These are phyloP conservation scores for Phthorimaea operculella DNA, from an alignment of 1,140 invertebrate species.

Conservation along the genomic window DNA sequence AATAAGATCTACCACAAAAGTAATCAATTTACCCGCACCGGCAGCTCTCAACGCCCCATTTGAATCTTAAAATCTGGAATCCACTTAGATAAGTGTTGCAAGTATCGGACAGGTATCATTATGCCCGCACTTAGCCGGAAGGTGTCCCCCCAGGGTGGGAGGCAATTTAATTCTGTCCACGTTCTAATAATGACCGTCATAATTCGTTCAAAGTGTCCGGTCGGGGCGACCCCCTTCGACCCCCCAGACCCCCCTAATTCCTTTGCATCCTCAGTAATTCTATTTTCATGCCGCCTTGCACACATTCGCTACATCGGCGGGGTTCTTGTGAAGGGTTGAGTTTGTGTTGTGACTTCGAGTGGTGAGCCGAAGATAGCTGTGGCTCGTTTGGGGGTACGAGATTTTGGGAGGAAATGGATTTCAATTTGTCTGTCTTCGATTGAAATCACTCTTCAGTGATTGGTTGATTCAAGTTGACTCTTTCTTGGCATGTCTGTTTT, in stretches of 20 bases:
- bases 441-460: too few relatives aligned
- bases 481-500: too few relatives aligned
- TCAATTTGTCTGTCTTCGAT: too few relatives aligned
- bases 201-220: slow-evolving; percentile 71
- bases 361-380: too few relatives aligned
- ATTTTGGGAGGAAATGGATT: too few relatives aligned
- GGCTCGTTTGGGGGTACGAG: too few relatives aligned
- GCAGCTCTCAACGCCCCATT: too few relatives aligned
- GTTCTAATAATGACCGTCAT: slow-evolving; percentile 71
- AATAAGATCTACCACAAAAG: too few relatives aligned
- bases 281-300: slow-evolving; percentile 62
- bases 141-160: slow-evolving; percentile 30
- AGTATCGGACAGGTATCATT: slow-evolving; percentile 61
- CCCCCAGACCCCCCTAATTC: slow-evolving; percentile 44
- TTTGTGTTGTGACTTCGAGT: slow-evolving; percentile 16
- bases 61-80: slow-evolving; percentile 3
- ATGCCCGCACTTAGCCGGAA: slow-evolving; percentile 55
- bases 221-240: slow-evolving; percentile 57
- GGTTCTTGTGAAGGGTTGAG: slow-evolving; percentile 2
- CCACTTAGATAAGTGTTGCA: slow-evolving; percentile 35
- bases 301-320: slow-evolving; percentile 31
- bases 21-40: too few relatives aligned
- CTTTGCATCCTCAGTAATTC: slow-evolving; percentile 62
- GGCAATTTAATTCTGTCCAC: slow-evolving; percentile 70
- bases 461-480: too few relatives aligned